Evolutionary conservation across 2,888 invertebrate genomes (phyloP), one percentile per base, ranked within the genome.

Genomic region (Athetis lepigone): DNA sequence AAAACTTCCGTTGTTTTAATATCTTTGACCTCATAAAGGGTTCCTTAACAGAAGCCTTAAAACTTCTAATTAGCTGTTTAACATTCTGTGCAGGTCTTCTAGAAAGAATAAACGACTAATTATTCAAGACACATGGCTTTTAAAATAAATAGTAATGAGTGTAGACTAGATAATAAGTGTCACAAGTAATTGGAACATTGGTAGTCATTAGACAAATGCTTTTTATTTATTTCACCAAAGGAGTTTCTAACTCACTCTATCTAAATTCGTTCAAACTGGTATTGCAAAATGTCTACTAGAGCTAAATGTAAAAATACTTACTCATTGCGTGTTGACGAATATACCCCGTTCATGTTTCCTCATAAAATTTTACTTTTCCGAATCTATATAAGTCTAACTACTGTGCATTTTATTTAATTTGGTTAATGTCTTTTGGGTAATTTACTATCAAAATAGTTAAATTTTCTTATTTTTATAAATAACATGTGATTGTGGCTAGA

Each of bases 51-150:
- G 46, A 18, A 23, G 21, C 16, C n/a, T 58, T 43, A 25, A 49
- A 49, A 69, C 36, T 60, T 49, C 13, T 29, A 60, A 69, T 69
- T 16, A 37, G 16, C 23, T 50, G 18, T 19, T 66, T 29, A 25
- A 50, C 37, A 66, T 69, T 60, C 70, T 16, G 8, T 11, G 23
- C 19, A 11, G 0, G 13, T 11, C 37, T 11, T 18, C 11, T 19
- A 23, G 8, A 1, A 16, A 21, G 18, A 42, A 23, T 6, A 37
- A 67, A 68, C 49, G 11, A 19, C 29, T 37, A 21, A 46, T 46
- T 61, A 7, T 18, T 27, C 18, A 8, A 4, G 5, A 47, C n/a
- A 68, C 33, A 33, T n/a, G 16, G 16, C 29, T 11, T 56, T 67
- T 5, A 4, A 19, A 6, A 7, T 33, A 18, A 60, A 18, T 9